Conservation (phyloP, 2,888 invertebrate species). For the Podabrus alpinus region DNA sequence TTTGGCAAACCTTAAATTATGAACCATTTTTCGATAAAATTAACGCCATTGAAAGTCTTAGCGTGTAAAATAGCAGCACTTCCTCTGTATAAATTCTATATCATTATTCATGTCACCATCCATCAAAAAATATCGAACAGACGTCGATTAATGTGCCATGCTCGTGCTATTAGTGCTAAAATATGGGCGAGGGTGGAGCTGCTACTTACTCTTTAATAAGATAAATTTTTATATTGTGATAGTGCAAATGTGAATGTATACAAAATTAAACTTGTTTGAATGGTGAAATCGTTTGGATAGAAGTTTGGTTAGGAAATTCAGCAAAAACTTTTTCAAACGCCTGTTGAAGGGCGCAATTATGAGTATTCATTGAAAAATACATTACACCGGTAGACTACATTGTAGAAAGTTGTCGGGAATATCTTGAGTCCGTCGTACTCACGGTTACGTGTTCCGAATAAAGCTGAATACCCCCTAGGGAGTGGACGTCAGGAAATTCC, state of each 20-base stretch:
- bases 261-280: slow-evolving; percentile 28
- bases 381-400: slow-evolving; percentile 34
- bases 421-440: slow-evolving; percentile 43
- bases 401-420: slow-evolving; percentile 32
- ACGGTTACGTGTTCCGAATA: slow-evolving; percentile 43
- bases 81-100: slow-evolving; percentile 38
- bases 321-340: slow-evolving; percentile 31
- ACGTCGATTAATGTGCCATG: slow-evolving; percentile 43
- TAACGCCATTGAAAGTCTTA: slow-evolving; percentile 39
- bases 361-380: slow-evolving; percentile 39
- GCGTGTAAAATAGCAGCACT: slow-evolving; percentile 39
- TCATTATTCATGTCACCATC: slow-evolving; percentile 51
- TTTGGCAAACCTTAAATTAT: slow-evolving; percentile 15
- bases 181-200: slow-evolving; percentile 20
- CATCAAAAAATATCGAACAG: slow-evolving; percentile 48
- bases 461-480: slow-evolving; percentile 36
- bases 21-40: slow-evolving; percentile 29
- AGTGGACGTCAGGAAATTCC: slow-evolving; percentile 39
- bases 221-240: slow-evolving; percentile 16
- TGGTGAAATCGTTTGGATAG: slow-evolving; percentile 13
- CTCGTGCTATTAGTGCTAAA: slow-evolving; percentile 41
- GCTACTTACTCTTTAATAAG: slow-evolving; percentile 22
- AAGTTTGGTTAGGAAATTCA: slow-evolving; percentile 21
- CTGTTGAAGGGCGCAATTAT: slow-evolving; percentile 41
- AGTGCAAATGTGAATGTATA: slow-evolving; percentile 14